Evolutionary conservation across 2,113 vertebrate species (phyloP).

Genomic region (Thymallus thymallus): DNA sequence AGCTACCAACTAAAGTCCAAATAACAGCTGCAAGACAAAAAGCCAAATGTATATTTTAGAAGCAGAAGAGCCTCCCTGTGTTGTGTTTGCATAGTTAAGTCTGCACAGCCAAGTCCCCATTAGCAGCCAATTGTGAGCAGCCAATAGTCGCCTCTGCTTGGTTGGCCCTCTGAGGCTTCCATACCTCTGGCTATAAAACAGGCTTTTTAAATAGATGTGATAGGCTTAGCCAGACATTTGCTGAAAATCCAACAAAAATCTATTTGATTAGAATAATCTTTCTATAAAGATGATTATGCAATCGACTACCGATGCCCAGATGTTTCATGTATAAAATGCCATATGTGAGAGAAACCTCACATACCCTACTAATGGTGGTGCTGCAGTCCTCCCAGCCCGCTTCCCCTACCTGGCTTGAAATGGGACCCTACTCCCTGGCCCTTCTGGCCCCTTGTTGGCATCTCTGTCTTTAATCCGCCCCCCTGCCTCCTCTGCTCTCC

Average conservation of each 20-base stretch:
- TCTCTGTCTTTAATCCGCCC: slow-evolving; percentile 49
- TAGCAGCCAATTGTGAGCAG: slow-evolving; percentile 38
- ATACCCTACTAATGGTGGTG: background rate
- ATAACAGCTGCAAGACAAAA: slow-evolving; percentile 61
- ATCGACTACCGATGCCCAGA: background rate
- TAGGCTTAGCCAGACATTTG: slow-evolving; percentile 18
- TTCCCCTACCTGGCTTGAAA: slow-evolving; percentile 45
- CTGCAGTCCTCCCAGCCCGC: background rate
- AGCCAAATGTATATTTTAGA: slow-evolving; percentile 57
- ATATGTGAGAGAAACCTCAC: background rate
- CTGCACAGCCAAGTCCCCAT: slow-evolving; percentile 41
- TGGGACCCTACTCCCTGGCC: slow-evolving; percentile 32
- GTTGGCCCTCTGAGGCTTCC: slow-evolving; percentile 27
- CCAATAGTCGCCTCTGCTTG: slow-evolving; percentile 26
- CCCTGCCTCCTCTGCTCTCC: slow-evolving; percentile 27
- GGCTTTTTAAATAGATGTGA: background rate
- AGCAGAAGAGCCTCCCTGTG: slow-evolving; percentile 48
- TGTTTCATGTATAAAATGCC: no score
- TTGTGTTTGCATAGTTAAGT: slow-evolving; percentile 57
- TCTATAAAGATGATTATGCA: no score
- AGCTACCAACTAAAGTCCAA: slow-evolving; percentile 60
- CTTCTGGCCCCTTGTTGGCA: slow-evolving; percentile 39
- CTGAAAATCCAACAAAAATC: background rate
- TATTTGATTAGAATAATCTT: no score
- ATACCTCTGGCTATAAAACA: background rate